Base-by-base conservation (phyloP, 37 sponge, comb jelly and placozoan species). In the Theonella swinhoei region DNA sequence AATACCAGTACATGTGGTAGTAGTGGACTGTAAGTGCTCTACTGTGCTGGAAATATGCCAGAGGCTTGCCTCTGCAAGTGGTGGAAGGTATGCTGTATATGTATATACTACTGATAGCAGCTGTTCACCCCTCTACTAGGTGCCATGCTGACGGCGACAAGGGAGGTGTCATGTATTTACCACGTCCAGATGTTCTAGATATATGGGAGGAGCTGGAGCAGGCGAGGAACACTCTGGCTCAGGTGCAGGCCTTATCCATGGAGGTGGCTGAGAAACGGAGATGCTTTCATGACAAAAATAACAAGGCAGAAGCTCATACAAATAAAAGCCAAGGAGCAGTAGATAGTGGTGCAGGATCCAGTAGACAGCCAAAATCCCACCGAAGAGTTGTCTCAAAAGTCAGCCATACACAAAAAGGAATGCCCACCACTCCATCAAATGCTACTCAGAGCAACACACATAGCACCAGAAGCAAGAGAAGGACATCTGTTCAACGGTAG, bases 231-330 rank as follows among this genome's bases (percentile, higher is more conserved):
- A 66, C 72, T 9, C 70, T 96, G 33, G 96, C 96, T 31, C 91
- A 96, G 65, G 54, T 96, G n/a, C 93, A 92, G 72, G 91, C 94
- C 17, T 71, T 95, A 5, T 66, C 33, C 7, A 66, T 91, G 30
- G 94, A 93, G 42, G 40, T 68, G 54, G 70, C 19, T 23, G 78
- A 63, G 19, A 37, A 59, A 62, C 25, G 30, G 67, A 66, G 28
- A 70, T 14, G 36, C 72, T 70, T 35, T 24, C 28, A 23, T 24
- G 26, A 66, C 20, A 8, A 7, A 66, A 66, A 24, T 28, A 25
- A 8, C 68, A 58, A 58, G 67, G n/a, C 26, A 66, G 26, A n/a
- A 24, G 26, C n/a, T 29, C n/a, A 66, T 23, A n/a, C n/a, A n/a
- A n/a, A n/a, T n/a, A n/a, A n/a, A n/a, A n/a, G n/a, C n/a, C n/a